Conservation (phyloP, 2,797 vertebrate species). For the Megalops cyprinoides region DNA sequence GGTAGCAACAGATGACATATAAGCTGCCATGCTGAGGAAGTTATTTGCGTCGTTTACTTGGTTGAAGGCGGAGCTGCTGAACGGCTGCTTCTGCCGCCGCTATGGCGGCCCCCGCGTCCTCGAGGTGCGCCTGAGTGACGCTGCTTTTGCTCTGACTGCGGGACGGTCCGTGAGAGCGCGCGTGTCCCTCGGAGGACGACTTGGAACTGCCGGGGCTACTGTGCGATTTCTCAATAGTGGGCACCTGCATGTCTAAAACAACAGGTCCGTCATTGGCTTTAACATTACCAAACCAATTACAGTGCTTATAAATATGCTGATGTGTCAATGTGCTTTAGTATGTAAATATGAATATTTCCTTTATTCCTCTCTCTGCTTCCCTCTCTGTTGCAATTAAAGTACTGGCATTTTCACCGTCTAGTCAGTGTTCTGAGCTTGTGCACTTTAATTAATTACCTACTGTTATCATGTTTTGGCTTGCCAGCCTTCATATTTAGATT, state of each 20-base stretch:
- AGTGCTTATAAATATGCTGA: constrained; percentile 13
- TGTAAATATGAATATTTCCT: background rate
- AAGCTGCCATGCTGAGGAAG: constrained; percentile 90
- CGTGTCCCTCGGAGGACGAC: constrained; percentile 95
- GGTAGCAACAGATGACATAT: constrained; percentile 78
- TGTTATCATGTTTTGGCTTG: background rate
- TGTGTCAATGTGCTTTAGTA: background rate
- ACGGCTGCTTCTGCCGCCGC: constrained; percentile 96
- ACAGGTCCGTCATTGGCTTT: constrained; percentile 35
- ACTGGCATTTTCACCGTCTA: background rate
- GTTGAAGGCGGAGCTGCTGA: constrained; percentile 96
- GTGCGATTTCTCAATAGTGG: constrained; percentile 97
- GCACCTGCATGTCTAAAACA: constrained; percentile 87
- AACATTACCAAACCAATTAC: constrained; percentile 7
- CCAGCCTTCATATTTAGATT: background rate
- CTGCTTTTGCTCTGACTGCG: constrained; percentile 99
- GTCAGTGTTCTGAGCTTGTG: background rate
- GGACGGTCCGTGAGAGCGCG: constrained; percentile 95
- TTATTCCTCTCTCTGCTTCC: background rate
- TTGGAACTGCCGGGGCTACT: constrained; percentile 98
- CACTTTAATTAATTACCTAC: background rate
- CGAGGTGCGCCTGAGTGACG: constrained; percentile 95
- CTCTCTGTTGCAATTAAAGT: background rate
- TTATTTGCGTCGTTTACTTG: constrained; percentile 97
- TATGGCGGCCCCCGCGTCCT: constrained; percentile 96